phyloP scores from a whole-genome alignment of 2,113 vertebrate genomes.

The Lamprotornis superbus region DNA sequence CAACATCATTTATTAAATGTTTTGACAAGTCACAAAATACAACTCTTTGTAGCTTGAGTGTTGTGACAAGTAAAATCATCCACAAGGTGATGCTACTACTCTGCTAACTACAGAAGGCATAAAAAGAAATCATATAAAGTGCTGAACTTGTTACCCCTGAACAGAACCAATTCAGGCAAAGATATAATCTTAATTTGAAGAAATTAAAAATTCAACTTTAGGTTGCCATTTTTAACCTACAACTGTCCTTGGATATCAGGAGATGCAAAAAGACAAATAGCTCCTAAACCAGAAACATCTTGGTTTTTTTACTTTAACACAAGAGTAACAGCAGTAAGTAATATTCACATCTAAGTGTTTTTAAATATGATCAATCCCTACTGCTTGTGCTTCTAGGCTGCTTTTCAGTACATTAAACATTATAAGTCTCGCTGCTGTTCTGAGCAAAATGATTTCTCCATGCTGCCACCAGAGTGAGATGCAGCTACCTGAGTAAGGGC shows the following conservation, averaged over 20 bases:
- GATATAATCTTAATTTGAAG: background rate
- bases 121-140: background rate
- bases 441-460: background rate
- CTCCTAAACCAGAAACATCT: background rate
- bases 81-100: background rate
- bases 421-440: background rate
- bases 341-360: background rate
- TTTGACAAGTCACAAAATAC: background rate
- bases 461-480: background rate
- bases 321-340: background rate
- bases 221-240: background rate
- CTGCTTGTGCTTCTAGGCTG: background rate
- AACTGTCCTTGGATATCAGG: background rate
- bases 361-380: background rate
- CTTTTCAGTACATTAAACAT: background rate
- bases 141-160: background rate
- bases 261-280: background rate
- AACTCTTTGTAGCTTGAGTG: background rate
- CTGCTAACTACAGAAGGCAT: background rate
- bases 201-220: background rate
- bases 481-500: background rate
- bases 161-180: background rate
- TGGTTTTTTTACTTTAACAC: background rate
- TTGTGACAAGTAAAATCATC: background rate
- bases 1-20: background rate